Conservation (phyloP, 2,797 vertebrate species). For the Neoniphon sammara region DNA sequence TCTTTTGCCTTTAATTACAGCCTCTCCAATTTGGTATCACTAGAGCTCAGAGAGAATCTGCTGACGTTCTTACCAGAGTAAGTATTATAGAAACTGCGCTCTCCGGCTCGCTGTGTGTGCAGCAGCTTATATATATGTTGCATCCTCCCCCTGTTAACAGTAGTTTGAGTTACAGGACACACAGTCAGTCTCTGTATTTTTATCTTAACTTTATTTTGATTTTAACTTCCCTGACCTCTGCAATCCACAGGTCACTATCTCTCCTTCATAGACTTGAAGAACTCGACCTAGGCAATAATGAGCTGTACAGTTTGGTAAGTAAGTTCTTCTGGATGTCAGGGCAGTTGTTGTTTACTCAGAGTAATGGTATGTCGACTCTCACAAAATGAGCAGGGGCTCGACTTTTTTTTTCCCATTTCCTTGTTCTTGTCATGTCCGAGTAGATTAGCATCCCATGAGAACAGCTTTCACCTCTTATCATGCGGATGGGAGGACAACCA, state of each 20-base stretch:
- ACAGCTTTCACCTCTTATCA: conserved; percentile 69
- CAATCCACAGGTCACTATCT: conserved; percentile 88
- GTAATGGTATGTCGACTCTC: neutral
- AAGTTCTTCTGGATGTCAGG: conserved; percentile 63
- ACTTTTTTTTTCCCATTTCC: conserved; percentile 43
- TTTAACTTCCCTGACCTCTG: conserved; percentile 6
- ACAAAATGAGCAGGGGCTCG: conserved; percentile 15
- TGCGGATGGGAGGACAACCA: conserved; percentile 58
- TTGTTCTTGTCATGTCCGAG: conserved; percentile 37
- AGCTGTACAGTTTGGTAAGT: conserved; percentile 96
- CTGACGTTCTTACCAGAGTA: conserved; percentile 97
- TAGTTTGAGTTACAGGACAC: neutral
- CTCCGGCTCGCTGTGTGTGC: neutral
- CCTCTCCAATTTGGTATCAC: conserved; percentile 93
- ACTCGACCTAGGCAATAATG: conserved; percentile 98
- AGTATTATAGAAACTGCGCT: conserved; percentile 75
- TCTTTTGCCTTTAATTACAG: conserved; percentile 78
- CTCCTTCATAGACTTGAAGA: conserved; percentile 94
- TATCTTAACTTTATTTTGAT: conserved; percentile 1
- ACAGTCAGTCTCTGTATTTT: neutral
- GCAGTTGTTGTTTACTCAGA: neutral
- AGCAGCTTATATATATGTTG: neutral
- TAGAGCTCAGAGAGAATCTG: conserved; percentile 97
- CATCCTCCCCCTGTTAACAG: neutral
- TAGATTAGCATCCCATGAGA: conserved; percentile 72